Base-by-base conservation (phyloP, 2,113 vertebrate genomes). In the Hemibagrus wyckioides region DNA sequence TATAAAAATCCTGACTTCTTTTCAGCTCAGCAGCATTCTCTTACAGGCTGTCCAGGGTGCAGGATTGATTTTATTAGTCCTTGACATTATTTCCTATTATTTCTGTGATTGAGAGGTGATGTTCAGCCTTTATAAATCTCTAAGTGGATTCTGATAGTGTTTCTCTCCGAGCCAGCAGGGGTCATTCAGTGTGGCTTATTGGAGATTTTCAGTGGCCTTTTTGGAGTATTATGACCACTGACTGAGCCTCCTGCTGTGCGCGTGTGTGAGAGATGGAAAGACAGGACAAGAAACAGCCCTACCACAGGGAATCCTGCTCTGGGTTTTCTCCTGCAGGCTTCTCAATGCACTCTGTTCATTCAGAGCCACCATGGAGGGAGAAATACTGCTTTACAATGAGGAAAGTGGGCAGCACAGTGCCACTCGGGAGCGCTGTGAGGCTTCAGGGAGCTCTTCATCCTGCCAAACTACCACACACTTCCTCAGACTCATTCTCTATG, bases 291-390 rank as follows among this genome's bases (percentile, higher is more conserved):
- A 84, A 48, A 8, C 1, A 1, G 69, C n/a, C 8, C 48, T 57
- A 52, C 50, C 19, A 50, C n/a, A 25, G 61, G 63, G 50, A 81
- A 41, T 54, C 33, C 33, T n/a, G 25, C 79, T 39, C 30, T 63
- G 39, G 76, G 25, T 85, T 4, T n/a, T 17, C 3, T 79, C 44
- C 52, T 44, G 28, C 28, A 52, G 67, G 14, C 28, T 56, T 76
- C 56, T 89, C 90, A 88, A 79, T 89, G 84, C 54, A 14, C 56
- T 71, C 48, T 63, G 63, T 89, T 90, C 80, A 88, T 69, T 76
- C 59, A 15, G 80, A 56, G 65, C 54, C 48, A 19, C 19, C 1
- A 10, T 73, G 50, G 73, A 82, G 36, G 81, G 80, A n/a, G 75
- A 65, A 83, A n/a, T 33, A 28, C 39, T 59, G 65, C 87, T 85